Conservation (phyloP, 2,888 invertebrate species). For the Odontomyia ornata region DNA sequence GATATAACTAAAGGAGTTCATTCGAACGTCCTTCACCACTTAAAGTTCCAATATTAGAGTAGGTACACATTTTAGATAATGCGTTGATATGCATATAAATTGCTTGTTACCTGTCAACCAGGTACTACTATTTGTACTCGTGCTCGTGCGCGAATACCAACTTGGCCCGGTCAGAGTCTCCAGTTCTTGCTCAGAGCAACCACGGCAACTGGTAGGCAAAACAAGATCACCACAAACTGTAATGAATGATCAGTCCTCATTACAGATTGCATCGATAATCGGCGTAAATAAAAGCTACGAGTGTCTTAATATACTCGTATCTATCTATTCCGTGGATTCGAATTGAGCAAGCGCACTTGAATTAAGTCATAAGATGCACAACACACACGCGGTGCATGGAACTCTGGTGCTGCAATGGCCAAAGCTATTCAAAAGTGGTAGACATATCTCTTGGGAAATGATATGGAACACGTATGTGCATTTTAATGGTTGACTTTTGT, state of each 20-base stretch:
- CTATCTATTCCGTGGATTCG: conserved; percentile 3
- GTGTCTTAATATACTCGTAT: not conserved
- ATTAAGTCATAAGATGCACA: conserved; percentile 36
- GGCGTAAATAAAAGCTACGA: conserved; percentile 34
- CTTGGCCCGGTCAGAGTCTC: not conserved
- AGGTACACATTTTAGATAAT: conserved; percentile 15
- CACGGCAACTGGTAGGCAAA: not conserved
- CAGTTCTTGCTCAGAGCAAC: not conserved
- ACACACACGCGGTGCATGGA: not conserved
- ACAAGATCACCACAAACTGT: conserved; percentile 40
- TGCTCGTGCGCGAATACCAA: not conserved
- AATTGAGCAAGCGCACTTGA: conserved; percentile 28
- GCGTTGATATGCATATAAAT: conserved; percentile 23
- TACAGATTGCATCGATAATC: conserved; percentile 44
- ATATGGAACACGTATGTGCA: not conserved
- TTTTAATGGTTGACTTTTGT: conserved; percentile 33
- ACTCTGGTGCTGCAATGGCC: not conserved
- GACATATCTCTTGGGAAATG: not conserved
- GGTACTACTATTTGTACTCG: conserved; percentile 9
- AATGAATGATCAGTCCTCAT: conserved; percentile 45
- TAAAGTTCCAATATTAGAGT: not conserved
- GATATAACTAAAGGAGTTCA: not conserved
- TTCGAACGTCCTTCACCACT: conserved; percentile 25
- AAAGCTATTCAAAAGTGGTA: not conserved
- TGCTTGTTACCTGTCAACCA: conserved; percentile 37